These are phyloP conservation scores for Apomyelois bistriatella DNA, from an alignment of 2,888 invertebrate species.

Conservation along the genomic window DNA sequence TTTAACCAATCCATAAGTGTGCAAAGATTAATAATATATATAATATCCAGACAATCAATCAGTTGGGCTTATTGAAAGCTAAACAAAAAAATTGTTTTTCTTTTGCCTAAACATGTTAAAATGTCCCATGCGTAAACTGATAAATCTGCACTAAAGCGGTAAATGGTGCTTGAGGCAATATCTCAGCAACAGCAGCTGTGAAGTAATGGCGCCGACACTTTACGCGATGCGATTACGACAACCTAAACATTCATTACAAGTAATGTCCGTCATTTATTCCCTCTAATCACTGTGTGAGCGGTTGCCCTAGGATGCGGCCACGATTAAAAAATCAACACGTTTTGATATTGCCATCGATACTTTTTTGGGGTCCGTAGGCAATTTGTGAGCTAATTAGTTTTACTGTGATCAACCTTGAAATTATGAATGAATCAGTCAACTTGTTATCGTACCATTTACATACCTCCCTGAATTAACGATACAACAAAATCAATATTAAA, in stretches of 20 bases:
- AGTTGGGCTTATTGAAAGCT: not conserved
- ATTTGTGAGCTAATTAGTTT: too few species aligned
- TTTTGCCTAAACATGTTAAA: constrained; percentile 34
- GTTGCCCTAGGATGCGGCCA: constrained; percentile 40
- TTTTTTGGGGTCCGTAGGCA: too few species aligned
- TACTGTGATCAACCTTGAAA: too few species aligned
- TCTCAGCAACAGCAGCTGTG: constrained; percentile 75
- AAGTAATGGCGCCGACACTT: constrained; percentile 78
- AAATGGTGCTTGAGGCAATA: constrained; percentile 72
- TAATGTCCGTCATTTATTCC: constrained; percentile 79
- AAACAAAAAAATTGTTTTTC: not conserved
- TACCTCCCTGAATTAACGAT: too few species aligned
- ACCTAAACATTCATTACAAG: constrained; percentile 80
- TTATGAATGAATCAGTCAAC: too few species aligned
- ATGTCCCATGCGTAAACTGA: constrained; percentile 48
- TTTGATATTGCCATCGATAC: not conserved
- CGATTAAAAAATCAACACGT: constrained; percentile 40
- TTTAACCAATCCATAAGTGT: too few species aligned
- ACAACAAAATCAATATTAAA: too few species aligned
- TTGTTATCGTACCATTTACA: too few species aligned
- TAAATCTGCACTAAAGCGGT: constrained; percentile 63
- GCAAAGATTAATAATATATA: too few species aligned
- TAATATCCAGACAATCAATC: too few species aligned
- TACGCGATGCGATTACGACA: constrained; percentile 78
- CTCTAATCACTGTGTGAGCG: constrained; percentile 72